Conservation (phyloP, 2,888 invertebrate genomes). For the Tenthredo amoena region DNA sequence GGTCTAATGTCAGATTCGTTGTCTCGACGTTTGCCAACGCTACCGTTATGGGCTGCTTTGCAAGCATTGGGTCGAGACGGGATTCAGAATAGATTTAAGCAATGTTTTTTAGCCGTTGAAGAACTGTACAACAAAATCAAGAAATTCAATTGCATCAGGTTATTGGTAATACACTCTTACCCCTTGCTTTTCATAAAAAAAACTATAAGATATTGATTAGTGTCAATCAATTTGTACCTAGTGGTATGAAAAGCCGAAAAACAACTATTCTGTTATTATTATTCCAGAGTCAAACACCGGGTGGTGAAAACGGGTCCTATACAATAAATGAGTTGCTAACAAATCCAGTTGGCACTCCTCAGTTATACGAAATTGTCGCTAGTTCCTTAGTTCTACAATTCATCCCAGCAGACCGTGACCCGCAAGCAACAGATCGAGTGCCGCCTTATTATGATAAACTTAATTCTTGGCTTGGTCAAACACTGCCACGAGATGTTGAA, state of each 20-base stretch:
- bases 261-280: slow-evolving; percentile 50
- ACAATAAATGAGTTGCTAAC: slow-evolving; percentile 82
- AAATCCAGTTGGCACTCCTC: slow-evolving; percentile 82
- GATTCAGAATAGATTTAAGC: slow-evolving; percentile 85
- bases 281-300: slow-evolving; percentile 88
- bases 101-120: slow-evolving; percentile 88
- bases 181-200: slow-evolving; percentile 22
- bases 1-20: slow-evolving; percentile 79
- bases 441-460: slow-evolving; percentile 91
- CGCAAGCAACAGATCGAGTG: slow-evolving; percentile 77
- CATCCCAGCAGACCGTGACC: slow-evolving; percentile 80
- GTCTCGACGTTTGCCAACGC: slow-evolving; percentile 84
- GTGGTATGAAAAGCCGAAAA: not conserved
- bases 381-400: slow-evolving; percentile 95
- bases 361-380: slow-evolving; percentile 88
- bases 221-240: not conserved
- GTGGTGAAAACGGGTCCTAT: slow-evolving; percentile 85
- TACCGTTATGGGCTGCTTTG: slow-evolving; percentile 92
- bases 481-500: slow-evolving; percentile 91
- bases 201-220: not conserved
- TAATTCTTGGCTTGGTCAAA: slow-evolving; percentile 95
- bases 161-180: slow-evolving; percentile 81
- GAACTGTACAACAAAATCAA: slow-evolving; percentile 82
- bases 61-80: slow-evolving; percentile 87
- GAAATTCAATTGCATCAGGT: slow-evolving; percentile 84